Conservation (phyloP, 2,797 vertebrate genomes). For the Tinamus major region DNA sequence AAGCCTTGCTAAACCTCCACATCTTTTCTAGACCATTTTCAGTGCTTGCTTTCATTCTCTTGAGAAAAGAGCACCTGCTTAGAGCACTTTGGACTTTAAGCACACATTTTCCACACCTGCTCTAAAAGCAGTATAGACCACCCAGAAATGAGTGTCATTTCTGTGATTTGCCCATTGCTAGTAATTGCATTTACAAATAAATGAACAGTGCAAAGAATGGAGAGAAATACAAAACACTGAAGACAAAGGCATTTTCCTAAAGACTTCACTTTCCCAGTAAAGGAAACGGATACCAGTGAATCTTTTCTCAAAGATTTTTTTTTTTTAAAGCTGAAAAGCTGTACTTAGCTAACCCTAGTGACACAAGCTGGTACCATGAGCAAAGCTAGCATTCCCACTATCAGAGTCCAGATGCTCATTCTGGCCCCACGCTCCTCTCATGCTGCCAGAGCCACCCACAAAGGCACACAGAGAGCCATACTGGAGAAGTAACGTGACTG, state of each 20-base stretch:
- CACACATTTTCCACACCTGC: neutral
- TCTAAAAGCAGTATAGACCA: neutral
- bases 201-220: neutral
- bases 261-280: neutral
- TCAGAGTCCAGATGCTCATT: neutral
- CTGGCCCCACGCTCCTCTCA: neutral
- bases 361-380: neutral
- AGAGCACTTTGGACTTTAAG: neutral
- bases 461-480: fast-evolving
- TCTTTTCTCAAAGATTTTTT: neutral
- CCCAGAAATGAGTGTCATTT: neutral
- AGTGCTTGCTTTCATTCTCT: neutral
- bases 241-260: neutral
- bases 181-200: neutral
- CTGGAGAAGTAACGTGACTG: neutral
- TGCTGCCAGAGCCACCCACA: neutral
- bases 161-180: neutral
- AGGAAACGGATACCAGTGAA: neutral
- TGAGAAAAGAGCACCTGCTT: neutral
- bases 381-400: neutral
- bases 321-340: neutral
- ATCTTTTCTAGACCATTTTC: neutral
- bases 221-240: neutral
- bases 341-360: neutral
- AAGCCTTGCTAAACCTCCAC: neutral